Conservation (phyloP, 2,888 invertebrate species). For the Polia nebulosa region DNA sequence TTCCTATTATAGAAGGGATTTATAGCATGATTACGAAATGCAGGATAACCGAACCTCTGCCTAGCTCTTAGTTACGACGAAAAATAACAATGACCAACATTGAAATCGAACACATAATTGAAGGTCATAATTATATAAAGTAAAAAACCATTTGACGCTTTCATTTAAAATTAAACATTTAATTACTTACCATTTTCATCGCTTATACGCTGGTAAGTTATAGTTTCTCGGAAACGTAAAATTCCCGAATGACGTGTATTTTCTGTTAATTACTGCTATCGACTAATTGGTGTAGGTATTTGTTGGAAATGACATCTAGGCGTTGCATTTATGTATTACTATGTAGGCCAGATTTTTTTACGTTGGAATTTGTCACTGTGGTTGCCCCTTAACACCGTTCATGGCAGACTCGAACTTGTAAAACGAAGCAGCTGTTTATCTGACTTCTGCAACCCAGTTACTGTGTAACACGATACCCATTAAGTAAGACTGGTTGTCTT, state of each 20-base stretch:
- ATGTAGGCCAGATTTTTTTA: not conserved
- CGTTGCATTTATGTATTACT: not conserved
- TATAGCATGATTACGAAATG: no score
- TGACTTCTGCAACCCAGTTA: no score
- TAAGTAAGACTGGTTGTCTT: no score
- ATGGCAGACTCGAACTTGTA: no score
- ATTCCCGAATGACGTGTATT: constrained; percentile 6
- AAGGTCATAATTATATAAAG: not conserved
- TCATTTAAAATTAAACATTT: constrained; percentile 4
- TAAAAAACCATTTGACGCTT: not conserved
- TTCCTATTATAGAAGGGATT: no score
- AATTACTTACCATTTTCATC: constrained; percentile 4
- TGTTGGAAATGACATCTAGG: not conserved
- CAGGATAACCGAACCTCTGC: no score
- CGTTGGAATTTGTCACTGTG: no score
- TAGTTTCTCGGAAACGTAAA: constrained; percentile 33
- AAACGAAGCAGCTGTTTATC: no score
- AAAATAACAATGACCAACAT: constrained; percentile 2
- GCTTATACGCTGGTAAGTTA: not conserved
- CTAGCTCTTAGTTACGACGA: no score
- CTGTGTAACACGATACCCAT: no score
- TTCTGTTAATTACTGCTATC: constrained; percentile 17
- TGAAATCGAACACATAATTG: not conserved
- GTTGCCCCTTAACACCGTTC: no score
- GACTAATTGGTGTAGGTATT: constrained; percentile 15